A percentile compares a stretch with the other conserved stretches of the same genome.
Conservation (phyloP, 2,113 vertebrate species). For the Oryzias melastigma region DNA sequence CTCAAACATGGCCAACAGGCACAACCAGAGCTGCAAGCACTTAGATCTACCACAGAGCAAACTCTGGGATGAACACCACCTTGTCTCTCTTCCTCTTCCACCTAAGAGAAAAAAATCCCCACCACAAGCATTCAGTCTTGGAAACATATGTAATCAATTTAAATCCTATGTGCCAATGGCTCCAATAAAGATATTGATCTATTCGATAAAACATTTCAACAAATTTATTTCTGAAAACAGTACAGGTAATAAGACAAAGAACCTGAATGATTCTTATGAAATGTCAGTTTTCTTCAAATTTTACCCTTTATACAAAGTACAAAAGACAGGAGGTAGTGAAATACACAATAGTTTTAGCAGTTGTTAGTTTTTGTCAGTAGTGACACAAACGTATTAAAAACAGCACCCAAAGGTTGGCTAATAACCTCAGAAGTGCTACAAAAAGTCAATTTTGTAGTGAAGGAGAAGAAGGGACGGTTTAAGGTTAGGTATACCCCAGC, state of each 20-base stretch:
- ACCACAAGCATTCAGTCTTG: slow-evolving; percentile 6
- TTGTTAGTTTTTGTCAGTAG: too few species aligned
- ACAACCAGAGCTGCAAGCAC: slow-evolving; percentile 73
- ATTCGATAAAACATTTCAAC: background rate
- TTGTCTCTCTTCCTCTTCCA: slow-evolving; percentile 24
- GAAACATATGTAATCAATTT: slow-evolving; percentile 7
- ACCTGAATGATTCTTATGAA: background rate
- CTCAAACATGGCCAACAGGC: slow-evolving; percentile 74
- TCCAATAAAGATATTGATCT: slow-evolving; percentile 12
- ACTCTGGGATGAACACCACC: slow-evolving; percentile 41
- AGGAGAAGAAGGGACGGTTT: too few species aligned
- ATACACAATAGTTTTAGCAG: too few species aligned
- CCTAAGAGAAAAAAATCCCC: slow-evolving; percentile 5
- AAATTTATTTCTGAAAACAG: too few species aligned
- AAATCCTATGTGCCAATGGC: slow-evolving; percentile 7
- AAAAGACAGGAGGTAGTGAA: too few species aligned
- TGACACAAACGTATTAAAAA: too few species aligned
- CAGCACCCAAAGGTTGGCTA: too few species aligned
- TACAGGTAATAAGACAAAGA: background rate
- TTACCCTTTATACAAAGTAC: too few species aligned
- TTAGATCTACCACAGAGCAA: slow-evolving; percentile 62
- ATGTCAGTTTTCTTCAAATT: background rate
- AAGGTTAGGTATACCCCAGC: too few species aligned
- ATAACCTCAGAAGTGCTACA: too few species aligned
- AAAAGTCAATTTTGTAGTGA: too few species aligned